phyloP scores from a whole-genome alignment of 2,888 invertebrate genomes.

The Caradrina kadenii region DNA sequence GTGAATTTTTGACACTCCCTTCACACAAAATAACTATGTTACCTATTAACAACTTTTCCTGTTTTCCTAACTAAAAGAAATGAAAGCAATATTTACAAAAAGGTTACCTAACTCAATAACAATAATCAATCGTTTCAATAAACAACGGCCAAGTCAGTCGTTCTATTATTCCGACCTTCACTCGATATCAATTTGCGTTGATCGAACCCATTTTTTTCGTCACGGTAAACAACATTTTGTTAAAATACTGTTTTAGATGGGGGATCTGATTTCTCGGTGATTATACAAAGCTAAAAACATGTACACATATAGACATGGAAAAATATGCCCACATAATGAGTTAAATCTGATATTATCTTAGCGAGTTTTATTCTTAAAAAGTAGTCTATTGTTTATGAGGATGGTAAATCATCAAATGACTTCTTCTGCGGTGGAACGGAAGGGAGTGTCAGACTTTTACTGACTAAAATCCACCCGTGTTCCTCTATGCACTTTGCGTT shows the following conservation, averaged over 20 bases:
- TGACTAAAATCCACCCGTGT: too few relatives aligned
- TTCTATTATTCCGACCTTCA: constrained; percentile 35
- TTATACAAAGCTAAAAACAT: not conserved
- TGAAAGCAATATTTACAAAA: not conserved
- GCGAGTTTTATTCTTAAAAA: too few relatives aligned
- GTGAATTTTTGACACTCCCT: too few relatives aligned
- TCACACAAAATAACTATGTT: too few relatives aligned
- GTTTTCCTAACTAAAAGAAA: not conserved
- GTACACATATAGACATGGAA: not conserved
- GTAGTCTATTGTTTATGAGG: too few relatives aligned
- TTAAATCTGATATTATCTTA: too few relatives aligned
- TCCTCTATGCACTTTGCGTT: too few relatives aligned
- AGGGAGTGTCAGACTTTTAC: too few relatives aligned
- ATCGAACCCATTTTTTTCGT: constrained; percentile 4
- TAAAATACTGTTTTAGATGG: constrained; percentile 7
- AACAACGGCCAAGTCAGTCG: constrained; percentile 9
- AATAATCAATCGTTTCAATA: constrained; percentile 16
- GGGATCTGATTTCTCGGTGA: not conserved
- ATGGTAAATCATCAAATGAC: too few relatives aligned
- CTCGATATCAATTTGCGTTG: constrained; percentile 30
- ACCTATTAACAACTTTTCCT: not conserved
- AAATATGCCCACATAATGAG: too few relatives aligned
- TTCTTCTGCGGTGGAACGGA: too few relatives aligned
- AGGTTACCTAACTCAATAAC: constrained; percentile 22
- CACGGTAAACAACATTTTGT: constrained; percentile 25